Base-by-base conservation (phyloP, 2,888 invertebrate genomes). In the Acleris literana region DNA sequence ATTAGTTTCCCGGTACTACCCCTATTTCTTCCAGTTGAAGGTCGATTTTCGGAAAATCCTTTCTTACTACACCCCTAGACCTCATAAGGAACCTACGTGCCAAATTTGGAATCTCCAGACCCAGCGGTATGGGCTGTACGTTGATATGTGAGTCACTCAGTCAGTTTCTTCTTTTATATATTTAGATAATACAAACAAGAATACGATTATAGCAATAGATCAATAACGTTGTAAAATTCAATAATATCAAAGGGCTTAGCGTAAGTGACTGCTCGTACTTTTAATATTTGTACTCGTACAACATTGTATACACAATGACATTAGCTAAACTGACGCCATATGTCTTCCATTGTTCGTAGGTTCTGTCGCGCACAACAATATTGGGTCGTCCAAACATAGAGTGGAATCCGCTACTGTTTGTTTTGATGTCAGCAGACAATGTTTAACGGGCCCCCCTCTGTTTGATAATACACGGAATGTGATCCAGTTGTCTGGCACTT, bases 321-420 rank as follows among this genome's bases (percentile, higher is more conserved):
- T 56, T 29, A 56, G 55, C 52, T 46, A 39, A 46, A 58, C 72
- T 74, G 72, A 69, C 72, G 70, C 74, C 72, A 72, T 70, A 72
- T 73, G 74, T 72, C 74, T 71, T 70, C 69, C 74, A 80, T 85
- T 84, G 80, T 84, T 81, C 75, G 73, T 75, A 74, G 70, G 69
- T 70, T 29, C 22, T 43, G 25, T 71, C 76, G 79, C 78, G 76
- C 75, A 73, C 76, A 77, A 73, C 76, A 77, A 75, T 82, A 81
- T 79, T 80, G 76, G 85, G 83, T 77, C 80, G 77, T 74, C 72
- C 78, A 83, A 85, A 86, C 82, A 85, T 77, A 79, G 78, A 77
- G 76, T 73, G 72, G 77, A 74, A 72, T 76, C 74, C 61, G 76
- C 72, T 70, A 70, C 71, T 68, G 76, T 81, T 77, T 80, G 68